Conservation (phyloP, 2,888 invertebrate genomes). For the Pristionchus exspectatus region DNA sequence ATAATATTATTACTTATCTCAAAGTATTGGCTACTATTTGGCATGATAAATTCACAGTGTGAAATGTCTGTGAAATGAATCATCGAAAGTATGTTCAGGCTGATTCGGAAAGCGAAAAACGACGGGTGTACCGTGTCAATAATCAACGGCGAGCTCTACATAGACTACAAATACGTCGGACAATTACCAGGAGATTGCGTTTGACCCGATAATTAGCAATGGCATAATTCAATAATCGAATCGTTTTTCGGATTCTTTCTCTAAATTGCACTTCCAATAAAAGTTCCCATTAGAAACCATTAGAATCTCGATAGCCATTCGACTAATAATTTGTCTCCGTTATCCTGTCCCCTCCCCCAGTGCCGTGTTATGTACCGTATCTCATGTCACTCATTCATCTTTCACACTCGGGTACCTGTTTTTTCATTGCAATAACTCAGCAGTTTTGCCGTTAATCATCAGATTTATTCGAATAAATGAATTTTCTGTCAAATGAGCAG, state of each 20-base stretch:
- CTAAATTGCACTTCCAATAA: neutral
- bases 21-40: too few relatives aligned
- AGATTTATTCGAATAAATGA: too few relatives aligned
- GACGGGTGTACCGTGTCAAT: conserved; percentile 55
- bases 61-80: neutral
- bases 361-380: conserved; percentile 19
- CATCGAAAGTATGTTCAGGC: neutral
- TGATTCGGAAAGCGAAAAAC: conserved; percentile 56
- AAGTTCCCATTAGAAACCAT: neutral
- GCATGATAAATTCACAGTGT: too few relatives aligned
- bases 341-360: neutral
- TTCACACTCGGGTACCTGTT: neutral
- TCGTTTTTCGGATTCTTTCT: neutral
- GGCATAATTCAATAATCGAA: too few relatives aligned
- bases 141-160: conserved; percentile 52
- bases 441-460: neutral
- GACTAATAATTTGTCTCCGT: neutral
- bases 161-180: conserved; percentile 56
- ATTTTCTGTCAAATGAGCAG: too few relatives aligned
- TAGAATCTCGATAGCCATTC: too few relatives aligned
- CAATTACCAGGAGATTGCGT: conserved; percentile 52
- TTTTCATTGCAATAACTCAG: neutral
- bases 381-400: conserved; percentile 28
- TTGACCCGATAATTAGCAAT: neutral
- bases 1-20: too few relatives aligned